Evolutionary conservation across 2,113 vertebrate genomes (phyloP).

Genomic region (Hydropotes inermis): DNA sequence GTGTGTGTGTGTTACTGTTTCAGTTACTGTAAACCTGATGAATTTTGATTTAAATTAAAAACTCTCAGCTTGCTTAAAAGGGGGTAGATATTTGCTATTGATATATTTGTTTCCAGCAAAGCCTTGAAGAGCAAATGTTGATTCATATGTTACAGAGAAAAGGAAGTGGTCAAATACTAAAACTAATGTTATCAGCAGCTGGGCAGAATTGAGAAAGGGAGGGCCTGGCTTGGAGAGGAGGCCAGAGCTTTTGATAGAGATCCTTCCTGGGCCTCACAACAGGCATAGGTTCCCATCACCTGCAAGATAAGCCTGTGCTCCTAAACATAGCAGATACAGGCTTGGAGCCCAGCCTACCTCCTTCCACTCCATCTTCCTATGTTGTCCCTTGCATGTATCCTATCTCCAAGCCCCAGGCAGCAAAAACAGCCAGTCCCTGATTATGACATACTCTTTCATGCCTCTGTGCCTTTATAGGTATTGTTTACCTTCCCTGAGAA

Average conservation of each 20-base stretch:
- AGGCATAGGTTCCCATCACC: accelerated
- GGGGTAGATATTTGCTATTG: background rate
- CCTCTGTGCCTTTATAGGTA: background rate
- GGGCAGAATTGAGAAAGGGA: background rate
- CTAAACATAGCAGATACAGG: background rate
- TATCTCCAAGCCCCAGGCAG: background rate
- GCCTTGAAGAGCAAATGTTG: background rate
- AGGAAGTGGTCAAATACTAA: background rate
- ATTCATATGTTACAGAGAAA: background rate
- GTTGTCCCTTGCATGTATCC: accelerated
- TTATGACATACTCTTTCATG: background rate
- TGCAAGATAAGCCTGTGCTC: background rate
- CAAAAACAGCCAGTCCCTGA: background rate
- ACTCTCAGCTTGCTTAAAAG: background rate
- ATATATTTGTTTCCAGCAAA: background rate
- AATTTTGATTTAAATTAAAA: background rate
- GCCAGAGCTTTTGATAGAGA: background rate
- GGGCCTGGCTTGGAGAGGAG: background rate
- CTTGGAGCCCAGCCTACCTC: background rate
- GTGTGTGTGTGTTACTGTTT: background rate
- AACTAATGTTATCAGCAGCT: background rate
- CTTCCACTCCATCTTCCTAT: background rate
- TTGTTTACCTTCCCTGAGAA: background rate
- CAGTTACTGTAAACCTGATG: background rate
- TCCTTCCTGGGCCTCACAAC: background rate